phyloP scores from a whole-genome alignment of 2,888 invertebrate genomes.

The Ypsolopha scabrella region DNA sequence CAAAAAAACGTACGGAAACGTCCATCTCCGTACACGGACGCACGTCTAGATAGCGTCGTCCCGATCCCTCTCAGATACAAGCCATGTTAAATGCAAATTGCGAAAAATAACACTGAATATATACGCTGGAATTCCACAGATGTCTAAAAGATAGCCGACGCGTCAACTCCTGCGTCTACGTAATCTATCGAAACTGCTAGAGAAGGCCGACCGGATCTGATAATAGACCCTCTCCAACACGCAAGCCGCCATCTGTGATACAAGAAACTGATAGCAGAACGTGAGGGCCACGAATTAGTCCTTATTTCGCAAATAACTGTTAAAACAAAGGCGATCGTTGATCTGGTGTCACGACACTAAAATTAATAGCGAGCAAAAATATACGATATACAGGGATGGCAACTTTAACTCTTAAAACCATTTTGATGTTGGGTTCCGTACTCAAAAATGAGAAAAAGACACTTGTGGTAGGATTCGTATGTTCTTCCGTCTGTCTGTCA shows the following conservation, averaged over 20 bases:
- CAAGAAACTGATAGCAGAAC: no score
- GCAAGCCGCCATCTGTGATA: no score
- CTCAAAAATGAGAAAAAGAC: no score
- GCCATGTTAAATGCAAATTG: slow-evolving; percentile 30
- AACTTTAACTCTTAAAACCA: no score
- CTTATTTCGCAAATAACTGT: background rate
- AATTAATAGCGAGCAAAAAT: slow-evolving; percentile 39
- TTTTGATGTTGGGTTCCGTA: no score
- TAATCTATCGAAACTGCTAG: background rate
- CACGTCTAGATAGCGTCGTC: slow-evolving; percentile 1
- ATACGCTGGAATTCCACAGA: slow-evolving; percentile 21
- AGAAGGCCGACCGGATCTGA: slow-evolving; percentile 1
- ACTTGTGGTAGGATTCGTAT: no score
- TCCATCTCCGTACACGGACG: background rate
- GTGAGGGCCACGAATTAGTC: no score
- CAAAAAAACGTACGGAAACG: slow-evolving; percentile 9
- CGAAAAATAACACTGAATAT: slow-evolving; percentile 23
- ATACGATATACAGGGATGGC: background rate
- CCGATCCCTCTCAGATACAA: slow-evolving; percentile 11
- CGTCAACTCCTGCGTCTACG: background rate
- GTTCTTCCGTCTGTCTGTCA: no score
- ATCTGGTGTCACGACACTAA: slow-evolving; percentile 29
- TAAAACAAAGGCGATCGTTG: slow-evolving; percentile 4
- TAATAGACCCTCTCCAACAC: slow-evolving; percentile 12
- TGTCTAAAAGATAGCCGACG: slow-evolving; percentile 10